Evolutionary conservation across 2,888 invertebrate genomes (phyloP), one percentile per base, ranked within the genome.

Genomic region (Rhingia rostrata): DNA sequence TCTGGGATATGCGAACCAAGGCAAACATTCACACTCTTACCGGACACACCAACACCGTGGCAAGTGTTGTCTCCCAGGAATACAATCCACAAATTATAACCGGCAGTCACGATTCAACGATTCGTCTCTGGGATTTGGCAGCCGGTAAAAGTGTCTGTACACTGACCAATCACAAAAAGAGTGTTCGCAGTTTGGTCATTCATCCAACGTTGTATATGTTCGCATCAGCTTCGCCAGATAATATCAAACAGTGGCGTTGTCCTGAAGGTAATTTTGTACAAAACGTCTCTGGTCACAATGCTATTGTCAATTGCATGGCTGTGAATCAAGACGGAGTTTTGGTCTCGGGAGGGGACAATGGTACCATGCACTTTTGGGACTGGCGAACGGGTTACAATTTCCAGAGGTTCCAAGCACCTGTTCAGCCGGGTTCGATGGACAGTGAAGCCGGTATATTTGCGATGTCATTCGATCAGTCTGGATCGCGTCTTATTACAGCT

Each of bases 311-410:
- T 92, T 97, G 98, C 88, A 93, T 99, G 92, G 98, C 97, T 0
- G 95, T 97, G 5, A 99, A 99, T 92, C 94, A 95, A 0, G 99
- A 98, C 88, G 97, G 98, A 0, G 99, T 99, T 9, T 92, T 99
- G 4, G 98, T 99, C 2, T 99, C 99, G 4, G 99, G 99, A 4
- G 99, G 98, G 30, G 99, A 99, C 90, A 99, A 99, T 90, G 99
- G 99, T 0, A 97, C 98, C 0, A 94, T 99, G 93, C 95, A 97
- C 91, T 96, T 97, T 89, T 99, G 99, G 99, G 99, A 99, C 91
- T 99, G 99, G 99, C 94, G 97, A 88, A 99, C 99, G 0, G 99
- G 99, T 0, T 99, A 99, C 90, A 99, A 99, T 92, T 99, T 99
- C 93, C 99, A 99, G 92, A 93, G 97, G 77, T 92, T 96, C 81